Percentiles rank a stretch among this genome's conserved stretches.
These are phyloP conservation scores for Temnothorax ravouxi DNA, from an alignment of 2,888 invertebrate genomes.

Conservation along the genomic window DNA sequence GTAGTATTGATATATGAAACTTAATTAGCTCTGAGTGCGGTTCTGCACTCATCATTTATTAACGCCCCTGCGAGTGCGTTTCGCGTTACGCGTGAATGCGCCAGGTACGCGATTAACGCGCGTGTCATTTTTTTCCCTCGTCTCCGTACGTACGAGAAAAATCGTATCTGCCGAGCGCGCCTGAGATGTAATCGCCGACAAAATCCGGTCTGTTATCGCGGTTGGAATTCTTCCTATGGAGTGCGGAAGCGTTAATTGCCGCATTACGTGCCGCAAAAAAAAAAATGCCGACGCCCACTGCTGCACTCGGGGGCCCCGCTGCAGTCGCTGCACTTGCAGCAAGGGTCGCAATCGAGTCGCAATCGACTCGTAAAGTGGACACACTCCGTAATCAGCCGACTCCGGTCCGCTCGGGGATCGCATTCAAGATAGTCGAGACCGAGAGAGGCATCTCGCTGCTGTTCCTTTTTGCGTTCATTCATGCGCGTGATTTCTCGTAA, in stretches of 20 bases:
- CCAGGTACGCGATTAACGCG: constrained; percentile 26
- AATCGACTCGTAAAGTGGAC: constrained; percentile 19
- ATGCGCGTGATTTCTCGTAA: constrained; percentile 29
- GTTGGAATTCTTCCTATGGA: constrained; percentile 27
- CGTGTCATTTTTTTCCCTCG: background rate
- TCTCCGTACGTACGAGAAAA: background rate
- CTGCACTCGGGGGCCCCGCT: background rate
- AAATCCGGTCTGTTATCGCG: constrained; percentile 46
- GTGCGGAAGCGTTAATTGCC: constrained; percentile 59
- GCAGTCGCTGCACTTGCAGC: background rate
- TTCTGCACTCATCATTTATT: constrained; percentile 38
- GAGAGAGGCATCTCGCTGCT: no score
- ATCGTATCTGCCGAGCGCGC: constrained; percentile 14
- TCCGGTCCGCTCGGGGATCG: background rate
- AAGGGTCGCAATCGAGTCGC: constrained; percentile 18
- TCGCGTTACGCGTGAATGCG: constrained; percentile 33
- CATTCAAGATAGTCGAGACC: background rate
- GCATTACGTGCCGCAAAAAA: constrained; percentile 19
- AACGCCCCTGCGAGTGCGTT: constrained; percentile 22
- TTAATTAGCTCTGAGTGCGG: constrained; percentile 9
- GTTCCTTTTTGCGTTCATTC: constrained; percentile 5
- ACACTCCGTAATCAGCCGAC: constrained; percentile 12
- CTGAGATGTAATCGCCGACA: constrained; percentile 19
- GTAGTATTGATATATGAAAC: constrained; percentile 34
- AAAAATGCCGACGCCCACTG: constrained; percentile 39